Conservation (phyloP, 2,888 invertebrate species). For the Archaeoteleia sp. region DNA sequence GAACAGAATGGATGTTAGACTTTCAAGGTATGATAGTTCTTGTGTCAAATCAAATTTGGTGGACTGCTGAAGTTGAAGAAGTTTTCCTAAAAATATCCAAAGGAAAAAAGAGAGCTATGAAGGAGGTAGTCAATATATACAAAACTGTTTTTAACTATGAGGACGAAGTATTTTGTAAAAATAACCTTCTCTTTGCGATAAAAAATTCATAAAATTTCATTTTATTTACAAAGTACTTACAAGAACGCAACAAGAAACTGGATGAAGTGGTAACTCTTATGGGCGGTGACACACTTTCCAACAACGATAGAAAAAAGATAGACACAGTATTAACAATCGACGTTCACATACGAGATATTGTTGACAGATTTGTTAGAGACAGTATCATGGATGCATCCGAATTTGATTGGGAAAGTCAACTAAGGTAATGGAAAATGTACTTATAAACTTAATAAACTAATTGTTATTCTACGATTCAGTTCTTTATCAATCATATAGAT, state of each 20-base stretch:
- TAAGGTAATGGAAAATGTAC: slow-evolving; percentile 75
- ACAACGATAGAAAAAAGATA: slow-evolving; percentile 91
- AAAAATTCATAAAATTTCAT: not conserved
- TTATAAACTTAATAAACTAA: not conserved
- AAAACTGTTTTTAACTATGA: not conserved
- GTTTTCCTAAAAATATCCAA: slow-evolving; percentile 84
- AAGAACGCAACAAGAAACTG: slow-evolving; percentile 86
- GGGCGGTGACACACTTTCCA: slow-evolving; percentile 76
- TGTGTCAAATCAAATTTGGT: slow-evolving; percentile 94
- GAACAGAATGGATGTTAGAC: slow-evolving; percentile 91
- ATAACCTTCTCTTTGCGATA: too few relatives aligned
- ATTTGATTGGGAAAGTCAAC: slow-evolving; percentile 96
- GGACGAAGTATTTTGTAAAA: too few relatives aligned
- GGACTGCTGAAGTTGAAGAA: slow-evolving; percentile 96
- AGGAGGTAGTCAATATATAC: slow-evolving; percentile 76
- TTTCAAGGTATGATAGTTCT: slow-evolving; percentile 92
- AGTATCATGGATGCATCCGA: slow-evolving; percentile 89
- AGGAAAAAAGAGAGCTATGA: slow-evolving; percentile 92
- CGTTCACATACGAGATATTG: slow-evolving; percentile 93
- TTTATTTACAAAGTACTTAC: slow-evolving; percentile 78
- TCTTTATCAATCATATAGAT: too few relatives aligned
- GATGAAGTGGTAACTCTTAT: slow-evolving; percentile 83
- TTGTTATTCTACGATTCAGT: too few relatives aligned
- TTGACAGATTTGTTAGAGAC: slow-evolving; percentile 86
- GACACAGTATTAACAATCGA: slow-evolving; percentile 93